These are phyloP conservation scores for Zhuqinia jingwanae DNA, from an alignment of 2,888 invertebrate genomes.

Conservation along the genomic window DNA sequence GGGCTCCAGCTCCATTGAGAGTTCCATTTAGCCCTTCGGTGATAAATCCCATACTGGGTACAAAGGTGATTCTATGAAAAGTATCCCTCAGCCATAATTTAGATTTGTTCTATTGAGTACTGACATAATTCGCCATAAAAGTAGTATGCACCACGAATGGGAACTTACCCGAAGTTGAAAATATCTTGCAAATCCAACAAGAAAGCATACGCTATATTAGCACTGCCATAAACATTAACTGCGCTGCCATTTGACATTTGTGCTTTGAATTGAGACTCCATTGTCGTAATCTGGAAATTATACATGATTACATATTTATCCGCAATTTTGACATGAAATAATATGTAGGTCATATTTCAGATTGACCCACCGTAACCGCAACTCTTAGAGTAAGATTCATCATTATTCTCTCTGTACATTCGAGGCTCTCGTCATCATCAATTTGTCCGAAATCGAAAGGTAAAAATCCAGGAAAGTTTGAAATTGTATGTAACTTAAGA, in stretches of 20 bases:
- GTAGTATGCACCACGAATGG: neutral
- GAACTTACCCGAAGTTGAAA: constrained; percentile 26
- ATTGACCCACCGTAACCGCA: constrained; percentile 4
- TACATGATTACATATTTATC: no score
- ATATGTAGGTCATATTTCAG: no score
- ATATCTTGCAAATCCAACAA: constrained; percentile 45
- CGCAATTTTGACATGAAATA: no score
- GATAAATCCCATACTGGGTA: constrained; percentile 38
- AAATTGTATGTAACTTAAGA: no score
- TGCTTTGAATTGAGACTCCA: neutral
- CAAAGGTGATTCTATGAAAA: constrained; percentile 17
- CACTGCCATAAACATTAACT: constrained; percentile 30
- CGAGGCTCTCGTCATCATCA: no score
- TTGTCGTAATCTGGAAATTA: constrained; percentile 28
- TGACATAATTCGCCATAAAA: neutral
- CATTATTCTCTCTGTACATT: neutral
- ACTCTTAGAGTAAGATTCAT: constrained; percentile 18
- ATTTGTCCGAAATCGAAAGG: no score
- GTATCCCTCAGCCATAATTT: neutral
- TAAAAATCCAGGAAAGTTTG: no score
- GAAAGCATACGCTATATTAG: constrained; percentile 40
- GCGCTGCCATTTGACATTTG: constrained; percentile 23
- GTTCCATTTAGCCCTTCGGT: constrained; percentile 12
- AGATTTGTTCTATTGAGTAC: neutral
- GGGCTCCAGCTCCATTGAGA: constrained; percentile 33